Evolutionary conservation across 92 coral and sea anemone genomes (phyloP), one percentile per base, ranked within the genome.

Genomic region (Zoanthus sociatus): DNA sequence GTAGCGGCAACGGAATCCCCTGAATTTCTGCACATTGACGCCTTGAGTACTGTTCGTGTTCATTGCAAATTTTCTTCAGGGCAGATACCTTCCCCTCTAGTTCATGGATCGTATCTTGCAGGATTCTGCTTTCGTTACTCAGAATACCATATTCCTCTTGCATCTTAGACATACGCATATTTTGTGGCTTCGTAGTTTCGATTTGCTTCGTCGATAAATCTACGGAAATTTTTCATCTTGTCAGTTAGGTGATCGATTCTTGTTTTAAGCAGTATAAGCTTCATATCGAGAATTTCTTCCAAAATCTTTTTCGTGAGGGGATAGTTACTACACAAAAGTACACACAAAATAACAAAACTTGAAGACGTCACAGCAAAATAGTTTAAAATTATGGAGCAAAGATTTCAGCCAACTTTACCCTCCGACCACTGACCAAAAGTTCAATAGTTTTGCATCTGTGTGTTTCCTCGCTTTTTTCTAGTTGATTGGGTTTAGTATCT

Each of bases 201-300:
- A 12, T 21, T 68, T 68, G 5, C 9, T 68, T 68, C 37, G 9
- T 68, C 37, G 21, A 17, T 68, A 17, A 21, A 17, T 12, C 0
- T 17, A 33, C 20, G 73, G 37, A 68, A 68, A 6, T 68, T 33
- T 12, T 68, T 21, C 73, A 68, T 68, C 12, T 68, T 4, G 73
- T 73, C 77, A 8, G 77, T 32, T 44, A 73, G 77, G 53, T 32
- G 6, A 6, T 73, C 51, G 77, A 73, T 73, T 73, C 37, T 44
- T 37, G 48, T 0, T 73, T 73, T 73, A 37, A 73, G 12, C 53
- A 53, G 77, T 53, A 37, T 73, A 32, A 73, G 77, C 21, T 73
- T 73, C 6, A 53, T 46, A 73, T 73, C 77, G 4, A 73, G 53
- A 5, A 73, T 73, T 3, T 73, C 54, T 44, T 73, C 77, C 77